Conservation (phyloP, 2,113 vertebrate species). For the Progne subis region DNA sequence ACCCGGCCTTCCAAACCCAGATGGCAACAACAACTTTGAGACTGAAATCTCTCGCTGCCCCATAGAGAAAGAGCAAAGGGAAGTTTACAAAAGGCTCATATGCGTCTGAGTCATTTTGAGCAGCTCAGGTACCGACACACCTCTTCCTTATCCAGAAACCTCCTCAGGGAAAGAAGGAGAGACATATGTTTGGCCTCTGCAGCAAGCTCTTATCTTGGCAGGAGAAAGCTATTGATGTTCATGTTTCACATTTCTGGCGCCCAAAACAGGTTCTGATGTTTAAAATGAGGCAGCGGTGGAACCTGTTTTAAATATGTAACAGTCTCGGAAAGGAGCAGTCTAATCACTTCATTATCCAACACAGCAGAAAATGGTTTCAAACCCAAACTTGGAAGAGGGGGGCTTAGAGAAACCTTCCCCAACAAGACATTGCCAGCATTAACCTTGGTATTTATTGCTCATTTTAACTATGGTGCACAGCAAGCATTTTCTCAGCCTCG, state of each 20-base stretch:
- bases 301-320: conserved; percentile 70
- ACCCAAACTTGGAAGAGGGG: conserved; percentile 51
- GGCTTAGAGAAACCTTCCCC: conserved; percentile 28
- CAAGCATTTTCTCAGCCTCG: conserved; percentile 69
- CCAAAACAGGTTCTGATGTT: conserved; percentile 50
- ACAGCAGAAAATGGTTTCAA: conserved; percentile 63
- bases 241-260: conserved; percentile 52
- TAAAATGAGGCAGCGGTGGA: conserved; percentile 51
- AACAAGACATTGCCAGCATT: conserved; percentile 61
- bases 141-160: conserved; percentile 52
- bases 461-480: conserved; percentile 72
- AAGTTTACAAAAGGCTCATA: not conserved
- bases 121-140: not conserved
- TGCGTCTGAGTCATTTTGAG: not conserved
- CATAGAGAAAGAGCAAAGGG: not conserved
- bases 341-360: conserved; percentile 68
- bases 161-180: conserved; percentile 28
- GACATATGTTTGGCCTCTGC: conserved; percentile 52
- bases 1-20: not conserved
- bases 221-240: conserved; percentile 44
- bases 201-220: conserved; percentile 55
- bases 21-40: not conserved
- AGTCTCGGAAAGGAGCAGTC: conserved; percentile 54
- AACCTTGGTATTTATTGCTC: conserved; percentile 75
- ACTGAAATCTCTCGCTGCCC: not conserved